A percentile compares a stretch with the other conserved stretches of the same genome.
Conservation (phyloP, 35 echinoderm and acorn worm species). For the Diadema setosum region DNA sequence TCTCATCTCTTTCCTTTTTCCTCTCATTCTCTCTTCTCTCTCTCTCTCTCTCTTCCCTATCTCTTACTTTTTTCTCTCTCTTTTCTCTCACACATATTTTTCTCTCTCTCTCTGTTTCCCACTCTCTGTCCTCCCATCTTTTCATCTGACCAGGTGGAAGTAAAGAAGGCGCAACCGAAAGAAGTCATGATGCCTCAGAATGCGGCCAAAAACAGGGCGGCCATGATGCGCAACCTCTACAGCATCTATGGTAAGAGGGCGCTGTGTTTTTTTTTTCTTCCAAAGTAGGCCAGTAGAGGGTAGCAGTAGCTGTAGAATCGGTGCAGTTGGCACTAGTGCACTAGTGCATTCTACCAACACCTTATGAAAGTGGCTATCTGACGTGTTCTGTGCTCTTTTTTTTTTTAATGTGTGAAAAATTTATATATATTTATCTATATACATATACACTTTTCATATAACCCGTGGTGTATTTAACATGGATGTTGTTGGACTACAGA, state of each 20-base stretch:
- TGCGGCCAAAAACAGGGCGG: slow-evolving; percentile 61
- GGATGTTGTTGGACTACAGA: no score
- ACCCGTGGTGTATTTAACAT: no score
- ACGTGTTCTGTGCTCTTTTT: no score
- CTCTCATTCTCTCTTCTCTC: not conserved
- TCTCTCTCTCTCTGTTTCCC: not conserved
- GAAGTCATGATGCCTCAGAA: slow-evolving; percentile 93
- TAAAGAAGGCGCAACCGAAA: slow-evolving; percentile 96
- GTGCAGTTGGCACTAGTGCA: no score
- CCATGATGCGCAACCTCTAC: slow-evolving; percentile 85
- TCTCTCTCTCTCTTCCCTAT: not conserved
- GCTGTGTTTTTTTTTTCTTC: no score
- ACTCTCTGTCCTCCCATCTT: not conserved
- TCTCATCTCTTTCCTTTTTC: not conserved
- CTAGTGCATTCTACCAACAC: no score
- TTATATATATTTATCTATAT: no score
- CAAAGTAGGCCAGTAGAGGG: no score
- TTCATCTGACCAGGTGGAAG: slow-evolving; percentile 55
- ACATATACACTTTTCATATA: no score
- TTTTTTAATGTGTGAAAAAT: no score
- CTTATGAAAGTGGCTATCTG: no score
- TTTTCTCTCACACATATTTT: not conserved
- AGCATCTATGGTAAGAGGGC: slow-evolving; percentile 74
- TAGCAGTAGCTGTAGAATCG: no score
- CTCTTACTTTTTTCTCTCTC: not conserved